Evolutionary conservation across 1,140 invertebrate species (phyloP), one percentile per base, ranked within the genome.

Genomic region (Monochamus saltuarius): DNA sequence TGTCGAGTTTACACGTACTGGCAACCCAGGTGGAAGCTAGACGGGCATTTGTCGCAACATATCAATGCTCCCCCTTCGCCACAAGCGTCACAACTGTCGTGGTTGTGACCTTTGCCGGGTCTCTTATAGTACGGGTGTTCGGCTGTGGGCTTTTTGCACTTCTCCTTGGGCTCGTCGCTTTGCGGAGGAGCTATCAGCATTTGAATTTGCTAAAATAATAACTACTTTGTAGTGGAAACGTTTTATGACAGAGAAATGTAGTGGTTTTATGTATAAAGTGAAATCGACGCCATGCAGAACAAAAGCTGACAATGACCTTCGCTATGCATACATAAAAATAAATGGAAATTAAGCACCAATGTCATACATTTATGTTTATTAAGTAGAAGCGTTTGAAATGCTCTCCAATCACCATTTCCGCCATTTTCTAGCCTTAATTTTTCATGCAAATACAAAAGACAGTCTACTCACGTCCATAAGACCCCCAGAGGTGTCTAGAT

Each of bases 21-120:
- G 85, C 95, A 97, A 51, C 88, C 84, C 43, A 97, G 81, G 80
- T 98, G 95, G 80, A 98, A 98, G 36, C 94, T 94, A 36, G 92
- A 91, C 36, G 94, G 94, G 75, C 95, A 98, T 63, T 88, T 86
- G 75, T 98, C 95, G 77, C 96, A 98, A 74, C 94, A 97, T 50
- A 98, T 87, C n/a, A 98, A 79, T 77, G 96, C 92, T 34, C 95
- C 95, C 38, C 94, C 94, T 82, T 97, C 94, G 64, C 89, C 85
- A 75, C 93, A 95, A 43, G 89, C 89, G 79, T 97, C 94, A 76
- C 95, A 98, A 61, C 86, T 89, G 75, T 97, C 94, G 75, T 91
- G 90, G 79, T 97, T 97, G 66, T 95, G 90, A n/a, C 92, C 88
- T 73, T 90, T 87, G 6, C 92, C 92, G 66, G 89, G 91, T 61